Percentiles rank a stretch among this genome's conserved stretches.
These are phyloP conservation scores for Charanyca ferruginea DNA, from an alignment of 2,888 invertebrate genomes.

Conservation along the genomic window DNA sequence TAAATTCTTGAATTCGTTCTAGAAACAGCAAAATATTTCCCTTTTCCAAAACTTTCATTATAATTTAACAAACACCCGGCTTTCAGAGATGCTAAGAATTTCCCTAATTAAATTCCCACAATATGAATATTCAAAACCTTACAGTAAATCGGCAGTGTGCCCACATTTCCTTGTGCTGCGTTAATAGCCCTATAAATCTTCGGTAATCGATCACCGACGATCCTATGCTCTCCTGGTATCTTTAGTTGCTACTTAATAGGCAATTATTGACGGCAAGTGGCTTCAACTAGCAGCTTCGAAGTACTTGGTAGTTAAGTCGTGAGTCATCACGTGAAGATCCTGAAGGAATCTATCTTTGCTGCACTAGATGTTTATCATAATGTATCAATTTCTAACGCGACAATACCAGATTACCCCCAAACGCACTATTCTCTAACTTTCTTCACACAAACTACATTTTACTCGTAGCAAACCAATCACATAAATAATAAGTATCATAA, in stretches of 20 bases:
- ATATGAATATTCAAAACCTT: constrained; percentile 34
- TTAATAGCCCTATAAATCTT: constrained; percentile 66
- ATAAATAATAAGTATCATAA: constrained; percentile 9
- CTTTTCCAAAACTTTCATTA: background rate
- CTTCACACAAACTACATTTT: background rate
- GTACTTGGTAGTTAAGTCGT: constrained; percentile 36
- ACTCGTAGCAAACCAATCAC: constrained; percentile 4
- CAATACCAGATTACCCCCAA: background rate
- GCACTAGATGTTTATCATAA: no score
- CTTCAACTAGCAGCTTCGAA: constrained; percentile 34
- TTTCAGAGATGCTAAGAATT: constrained; percentile 30
- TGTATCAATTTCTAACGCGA: no score
- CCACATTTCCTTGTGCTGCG: constrained; percentile 48
- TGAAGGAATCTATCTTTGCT: background rate
- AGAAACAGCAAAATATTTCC: background rate
- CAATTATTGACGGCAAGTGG: constrained; percentile 62
- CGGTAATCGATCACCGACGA: constrained; percentile 65
- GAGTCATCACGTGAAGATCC: constrained; percentile 31
- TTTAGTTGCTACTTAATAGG: constrained; percentile 72
- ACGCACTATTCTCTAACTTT: background rate
- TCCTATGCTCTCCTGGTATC: constrained; percentile 70
- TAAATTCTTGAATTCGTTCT: background rate
- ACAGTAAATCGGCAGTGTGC: constrained; percentile 46
- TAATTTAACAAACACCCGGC: constrained; percentile 2
- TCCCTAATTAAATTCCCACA: constrained; percentile 28